Percentiles rank a stretch among this genome's conserved stretches.
Evolutionary conservation across 2,113 vertebrate species (phyloP).

Genomic region (Lethenteron reissneri): DNA sequence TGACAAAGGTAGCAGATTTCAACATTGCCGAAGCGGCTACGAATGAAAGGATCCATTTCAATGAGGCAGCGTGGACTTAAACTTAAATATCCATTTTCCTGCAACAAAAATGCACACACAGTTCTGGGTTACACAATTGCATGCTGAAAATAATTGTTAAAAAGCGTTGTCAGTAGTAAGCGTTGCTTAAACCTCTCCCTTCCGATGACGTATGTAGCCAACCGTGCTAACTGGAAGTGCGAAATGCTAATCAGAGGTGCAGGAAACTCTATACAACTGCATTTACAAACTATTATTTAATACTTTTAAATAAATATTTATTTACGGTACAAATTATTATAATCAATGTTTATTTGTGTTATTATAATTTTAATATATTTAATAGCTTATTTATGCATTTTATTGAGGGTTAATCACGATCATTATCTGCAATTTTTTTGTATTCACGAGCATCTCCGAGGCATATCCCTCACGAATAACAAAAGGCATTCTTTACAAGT

Average conservation of each 20-base stretch:
- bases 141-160: neutral
- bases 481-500: no score
- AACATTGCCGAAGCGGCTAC: slow-evolving; percentile 38
- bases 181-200: slow-evolving; percentile 6
- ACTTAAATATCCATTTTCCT: slow-evolving; percentile 70
- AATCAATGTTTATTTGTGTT: no score
- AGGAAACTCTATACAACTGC: neutral
- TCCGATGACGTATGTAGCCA: slow-evolving; percentile 3
- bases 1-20: slow-evolving; percentile 63
- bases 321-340: no score
- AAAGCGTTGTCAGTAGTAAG: slow-evolving; percentile 4
- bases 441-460: no score
- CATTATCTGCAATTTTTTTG: no score
- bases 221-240: neutral
- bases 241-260: neutral
- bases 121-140: no score
- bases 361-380: no score
- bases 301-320: no score
- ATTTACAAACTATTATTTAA: no score
- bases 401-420: no score
- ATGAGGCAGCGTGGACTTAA: slow-evolving; percentile 69
- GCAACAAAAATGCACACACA: neutral
- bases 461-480: no score
- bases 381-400: no score
- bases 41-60: slow-evolving; percentile 78